A percentile compares a stretch with the other conserved stretches of the same genome.
These are phyloP conservation scores for Panagrolaimus sp. DNA, from an alignment of 1,140 invertebrate genomes.

Conservation along the genomic window DNA sequence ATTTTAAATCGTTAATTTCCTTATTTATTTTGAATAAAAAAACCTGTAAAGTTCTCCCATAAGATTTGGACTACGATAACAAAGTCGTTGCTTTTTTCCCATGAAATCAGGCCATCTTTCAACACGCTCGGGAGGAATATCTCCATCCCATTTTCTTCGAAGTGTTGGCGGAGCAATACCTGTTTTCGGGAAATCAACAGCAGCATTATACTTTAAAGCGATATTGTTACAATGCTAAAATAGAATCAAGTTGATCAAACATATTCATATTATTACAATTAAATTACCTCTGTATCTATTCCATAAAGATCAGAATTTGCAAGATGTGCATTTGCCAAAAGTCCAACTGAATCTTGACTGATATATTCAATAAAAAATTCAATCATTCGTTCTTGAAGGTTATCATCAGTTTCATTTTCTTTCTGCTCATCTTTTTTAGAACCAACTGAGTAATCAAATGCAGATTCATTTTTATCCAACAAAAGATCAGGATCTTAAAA, in stretches of 20 bases:
- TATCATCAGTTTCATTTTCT: background rate
- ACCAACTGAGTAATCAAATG: slow-evolving; percentile 31
- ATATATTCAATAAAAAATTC: slow-evolving; percentile 53
- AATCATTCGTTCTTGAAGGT: slow-evolving; percentile 45
- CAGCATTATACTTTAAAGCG: slow-evolving; percentile 43
- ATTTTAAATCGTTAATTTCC: too few species aligned
- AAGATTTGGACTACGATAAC: slow-evolving; percentile 43
- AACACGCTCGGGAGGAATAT: slow-evolving; percentile 35
- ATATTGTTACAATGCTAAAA: slow-evolving; percentile 1
- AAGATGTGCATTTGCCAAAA: slow-evolving; percentile 53
- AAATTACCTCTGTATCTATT: slow-evolving; percentile 20
- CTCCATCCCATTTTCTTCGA: background rate
- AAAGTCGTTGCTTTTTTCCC: background rate
- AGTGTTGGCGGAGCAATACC: slow-evolving; percentile 38
- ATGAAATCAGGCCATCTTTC: slow-evolving; percentile 18
- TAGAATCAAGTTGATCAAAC: too few species aligned
- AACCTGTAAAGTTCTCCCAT: slow-evolving; percentile 55
- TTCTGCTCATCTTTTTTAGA: background rate
- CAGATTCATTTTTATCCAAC: slow-evolving; percentile 35
- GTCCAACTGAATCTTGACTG: slow-evolving; percentile 51
- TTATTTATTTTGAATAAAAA: too few species aligned
- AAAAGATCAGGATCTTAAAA: too few species aligned
- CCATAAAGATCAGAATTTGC: slow-evolving; percentile 42
- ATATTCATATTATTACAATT: too few species aligned
- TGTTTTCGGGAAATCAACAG: slow-evolving; percentile 59